A percentile compares a stretch with the other conserved stretches of the same genome.
These are phyloP conservation scores for Matsumurasca onukii DNA, from an alignment of 1,140 invertebrate species.

Conservation along the genomic window DNA sequence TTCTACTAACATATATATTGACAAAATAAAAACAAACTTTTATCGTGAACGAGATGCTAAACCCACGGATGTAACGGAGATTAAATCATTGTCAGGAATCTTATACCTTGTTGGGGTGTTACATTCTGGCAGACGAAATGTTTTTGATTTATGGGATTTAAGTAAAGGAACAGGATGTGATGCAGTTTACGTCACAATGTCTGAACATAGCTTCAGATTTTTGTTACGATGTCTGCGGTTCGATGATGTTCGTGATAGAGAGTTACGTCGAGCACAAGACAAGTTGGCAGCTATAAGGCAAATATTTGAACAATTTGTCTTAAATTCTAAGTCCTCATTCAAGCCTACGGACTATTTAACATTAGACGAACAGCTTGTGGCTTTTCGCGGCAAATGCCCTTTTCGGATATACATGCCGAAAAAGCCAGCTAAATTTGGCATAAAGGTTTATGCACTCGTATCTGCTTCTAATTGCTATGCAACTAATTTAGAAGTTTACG, in stretches of 20 bases:
- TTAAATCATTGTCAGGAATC: not conserved
- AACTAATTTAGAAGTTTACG: constrained; percentile 27
- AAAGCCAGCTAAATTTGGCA: constrained; percentile 24
- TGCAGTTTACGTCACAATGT: not conserved
- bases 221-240: constrained; percentile 23
- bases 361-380: constrained; percentile 48
- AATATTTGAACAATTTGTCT: constrained; percentile 38
- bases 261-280: not conserved
- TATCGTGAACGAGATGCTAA: constrained; percentile 12
- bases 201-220: constrained; percentile 25
- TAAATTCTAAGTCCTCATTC: constrained; percentile 41
- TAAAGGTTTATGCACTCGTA: constrained; percentile 19
- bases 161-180: not conserved
- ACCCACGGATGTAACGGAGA: not conserved
- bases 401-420: constrained; percentile 44
- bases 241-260: constrained; percentile 17
- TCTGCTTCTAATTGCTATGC: constrained; percentile 18
- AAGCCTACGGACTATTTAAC: constrained; percentile 41
- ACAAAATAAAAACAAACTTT: not conserved
- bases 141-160: not conserved
- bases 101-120: not conserved
- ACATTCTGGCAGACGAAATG: not conserved
- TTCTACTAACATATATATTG: not conserved
- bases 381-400: constrained; percentile 46
- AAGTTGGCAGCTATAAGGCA: constrained; percentile 17